phyloP scores from a whole-genome alignment of 2,113 vertebrate genomes.

The Gadus chalcogrammus region DNA sequence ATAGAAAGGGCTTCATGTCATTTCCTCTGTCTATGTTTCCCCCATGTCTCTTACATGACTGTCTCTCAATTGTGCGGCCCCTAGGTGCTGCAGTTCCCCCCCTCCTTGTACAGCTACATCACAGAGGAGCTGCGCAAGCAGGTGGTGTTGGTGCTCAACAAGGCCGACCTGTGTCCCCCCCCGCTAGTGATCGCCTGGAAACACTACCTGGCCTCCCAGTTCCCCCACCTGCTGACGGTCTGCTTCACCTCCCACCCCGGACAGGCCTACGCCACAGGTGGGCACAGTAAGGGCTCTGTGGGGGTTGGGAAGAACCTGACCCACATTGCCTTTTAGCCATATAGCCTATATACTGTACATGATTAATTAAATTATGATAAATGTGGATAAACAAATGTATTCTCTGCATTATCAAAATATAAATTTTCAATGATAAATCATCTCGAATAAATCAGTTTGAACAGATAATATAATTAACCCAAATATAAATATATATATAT shows the following conservation, averaged over 20 bases:
- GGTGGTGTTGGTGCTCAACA: slow-evolving; percentile 87
- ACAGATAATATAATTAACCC: too few species aligned
- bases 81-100: slow-evolving; percentile 87
- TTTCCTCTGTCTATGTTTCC: too few species aligned
- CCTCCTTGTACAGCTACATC: slow-evolving; percentile 82
- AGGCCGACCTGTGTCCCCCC: slow-evolving; percentile 81
- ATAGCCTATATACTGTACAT: too few species aligned
- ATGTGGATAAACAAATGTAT: too few species aligned
- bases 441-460: too few species aligned
- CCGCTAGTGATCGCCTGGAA: slow-evolving; percentile 86
- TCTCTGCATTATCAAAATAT: too few species aligned
- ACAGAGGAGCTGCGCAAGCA: slow-evolving; percentile 79
- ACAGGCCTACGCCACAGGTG: slow-evolving; percentile 68
- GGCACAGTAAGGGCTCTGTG: not conserved
- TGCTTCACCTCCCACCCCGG: slow-evolving; percentile 87
- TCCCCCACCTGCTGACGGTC: slow-evolving; percentile 79
- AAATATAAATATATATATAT: too few species aligned
- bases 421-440: too few species aligned
- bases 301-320: not conserved
- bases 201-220: slow-evolving; percentile 82
- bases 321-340: not conserved
- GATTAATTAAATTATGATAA: too few species aligned
- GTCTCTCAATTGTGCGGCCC: slow-evolving; percentile 1
- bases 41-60: too few species aligned
- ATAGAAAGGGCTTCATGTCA: too few species aligned